phyloP scores from a whole-genome alignment of 2,888 invertebrate species.

The Leptopilina drosophilae region DNA sequence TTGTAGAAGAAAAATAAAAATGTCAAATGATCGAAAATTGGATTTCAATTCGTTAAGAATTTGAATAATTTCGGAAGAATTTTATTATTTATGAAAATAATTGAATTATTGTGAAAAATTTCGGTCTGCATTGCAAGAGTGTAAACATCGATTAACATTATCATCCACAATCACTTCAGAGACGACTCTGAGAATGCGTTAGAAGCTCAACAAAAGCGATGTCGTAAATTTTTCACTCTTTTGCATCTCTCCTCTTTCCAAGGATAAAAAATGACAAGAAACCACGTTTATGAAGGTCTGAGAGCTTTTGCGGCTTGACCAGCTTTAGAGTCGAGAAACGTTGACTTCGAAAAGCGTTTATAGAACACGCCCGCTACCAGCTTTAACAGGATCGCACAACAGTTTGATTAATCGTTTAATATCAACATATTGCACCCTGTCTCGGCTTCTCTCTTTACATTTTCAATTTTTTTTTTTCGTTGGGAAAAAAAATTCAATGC shows the following conservation, averaged over 20 bases:
- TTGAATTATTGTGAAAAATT: too few relatives aligned
- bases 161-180: not conserved
- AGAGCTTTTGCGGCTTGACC: conserved; percentile 34
- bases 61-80: conserved; percentile 4
- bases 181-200: not conserved
- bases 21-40: too few relatives aligned
- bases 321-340: conserved; percentile 22
- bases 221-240: conserved; percentile 38
- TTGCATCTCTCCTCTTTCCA: not conserved
- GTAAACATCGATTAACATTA: conserved; percentile 24
- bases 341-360: conserved; percentile 27
- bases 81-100: too few relatives aligned
- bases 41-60: not conserved
- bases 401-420: conserved; percentile 36
- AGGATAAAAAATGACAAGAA: conserved; percentile 36
- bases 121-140: not conserved
- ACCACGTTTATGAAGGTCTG: conserved; percentile 27
- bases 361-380: conserved; percentile 33
- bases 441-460: not conserved
- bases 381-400: conserved; percentile 27
- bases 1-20: too few relatives aligned
- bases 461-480: not conserved
- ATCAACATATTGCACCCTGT: conserved; percentile 33
- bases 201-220: not conserved
- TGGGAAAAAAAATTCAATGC: conserved; percentile 10